These are phyloP conservation scores for Cryptoblepharus egeriae DNA, from an alignment of 2,797 vertebrate species.

Conservation along the genomic window DNA sequence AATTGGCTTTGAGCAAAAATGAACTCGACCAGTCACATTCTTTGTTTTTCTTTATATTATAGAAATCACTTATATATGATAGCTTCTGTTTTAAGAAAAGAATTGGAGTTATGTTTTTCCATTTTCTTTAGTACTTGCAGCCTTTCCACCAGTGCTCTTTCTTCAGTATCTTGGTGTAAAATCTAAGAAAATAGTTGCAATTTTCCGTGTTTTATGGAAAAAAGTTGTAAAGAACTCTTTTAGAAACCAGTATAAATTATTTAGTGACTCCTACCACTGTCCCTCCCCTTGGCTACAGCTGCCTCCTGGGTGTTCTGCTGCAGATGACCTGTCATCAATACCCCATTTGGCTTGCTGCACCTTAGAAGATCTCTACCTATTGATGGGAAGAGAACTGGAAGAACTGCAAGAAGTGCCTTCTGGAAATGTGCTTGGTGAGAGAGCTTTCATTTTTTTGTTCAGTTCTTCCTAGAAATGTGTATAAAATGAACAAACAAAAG, in stretches of 20 bases:
- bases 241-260: background rate
- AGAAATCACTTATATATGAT: background rate
- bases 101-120: background rate
- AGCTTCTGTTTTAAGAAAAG: background rate
- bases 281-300: conserved; percentile 74
- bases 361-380: conserved; percentile 87
- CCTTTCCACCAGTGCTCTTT: background rate
- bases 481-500: background rate
- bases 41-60: background rate
- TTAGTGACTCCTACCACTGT: background rate
- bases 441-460: background rate
- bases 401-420: conserved; percentile 89
- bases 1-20: background rate
- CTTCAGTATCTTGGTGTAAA: background rate
- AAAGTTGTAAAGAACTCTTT: background rate
- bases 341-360: conserved; percentile 88
- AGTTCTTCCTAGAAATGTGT: background rate
- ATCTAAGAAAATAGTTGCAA: background rate
- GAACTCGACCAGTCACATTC: background rate
- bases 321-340: conserved; percentile 71
- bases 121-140: background rate
- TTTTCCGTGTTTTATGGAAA: background rate
- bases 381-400: conserved; percentile 95
- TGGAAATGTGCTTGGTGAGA: conserved; percentile 92
- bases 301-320: conserved; percentile 74